Conservation (phyloP, 2,797 vertebrate genomes). For the Myotis myotis region DNA sequence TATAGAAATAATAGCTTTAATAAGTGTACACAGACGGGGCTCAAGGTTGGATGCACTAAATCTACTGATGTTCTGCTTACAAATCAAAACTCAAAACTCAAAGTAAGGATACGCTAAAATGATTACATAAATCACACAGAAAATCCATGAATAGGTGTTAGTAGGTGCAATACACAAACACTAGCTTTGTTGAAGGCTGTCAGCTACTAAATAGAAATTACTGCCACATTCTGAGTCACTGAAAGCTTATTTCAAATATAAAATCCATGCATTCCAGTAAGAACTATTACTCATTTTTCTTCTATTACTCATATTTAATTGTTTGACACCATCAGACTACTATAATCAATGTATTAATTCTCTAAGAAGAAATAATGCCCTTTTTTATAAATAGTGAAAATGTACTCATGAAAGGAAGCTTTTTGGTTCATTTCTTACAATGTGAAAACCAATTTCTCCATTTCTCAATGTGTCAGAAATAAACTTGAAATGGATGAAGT, state of each 20-base stretch:
- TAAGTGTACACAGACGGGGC: background rate
- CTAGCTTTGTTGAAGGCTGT: background rate
- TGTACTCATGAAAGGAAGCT: background rate
- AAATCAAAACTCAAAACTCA: conserved; percentile 34
- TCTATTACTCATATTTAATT: conserved; percentile 35
- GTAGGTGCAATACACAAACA: background rate
- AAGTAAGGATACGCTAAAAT: conserved; percentile 33
- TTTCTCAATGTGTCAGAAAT: conserved; percentile 47
- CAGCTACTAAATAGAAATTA: background rate
- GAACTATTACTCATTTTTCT: conserved; percentile 11
- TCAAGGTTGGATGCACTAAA: conserved; percentile 43
- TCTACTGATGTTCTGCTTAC: conserved; percentile 16
- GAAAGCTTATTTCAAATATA: conserved; percentile 12
- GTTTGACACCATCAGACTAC: conserved; percentile 28
- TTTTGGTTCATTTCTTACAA: background rate
- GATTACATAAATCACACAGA: conserved; percentile 12
- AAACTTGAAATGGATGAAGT: conserved; percentile 42
- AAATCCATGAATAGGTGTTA: background rate
- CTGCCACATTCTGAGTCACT: background rate
- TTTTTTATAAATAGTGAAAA: conserved; percentile 49
- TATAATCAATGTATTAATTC: conserved; percentile 40
- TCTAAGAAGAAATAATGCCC: conserved; percentile 13
- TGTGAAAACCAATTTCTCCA: conserved; percentile 38
- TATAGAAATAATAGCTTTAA: conserved; percentile 58
- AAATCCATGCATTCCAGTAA: conserved; percentile 4